A percentile compares a stretch with the other conserved stretches of the same genome.
Conservation (phyloP, 2,888 invertebrate species). For the Stenolophus ochropezus region DNA sequence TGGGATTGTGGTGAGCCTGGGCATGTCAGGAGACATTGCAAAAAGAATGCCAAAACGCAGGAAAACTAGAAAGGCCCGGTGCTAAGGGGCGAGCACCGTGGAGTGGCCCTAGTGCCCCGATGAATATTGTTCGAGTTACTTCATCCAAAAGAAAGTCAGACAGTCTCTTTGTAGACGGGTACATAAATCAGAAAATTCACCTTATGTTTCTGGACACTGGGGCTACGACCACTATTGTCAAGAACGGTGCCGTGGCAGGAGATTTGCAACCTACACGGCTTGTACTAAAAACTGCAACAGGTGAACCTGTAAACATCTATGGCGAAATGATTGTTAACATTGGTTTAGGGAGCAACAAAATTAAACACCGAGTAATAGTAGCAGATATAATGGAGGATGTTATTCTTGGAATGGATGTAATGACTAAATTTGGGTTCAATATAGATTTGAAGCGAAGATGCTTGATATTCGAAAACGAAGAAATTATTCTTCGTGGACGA, state of each 20-base stretch:
- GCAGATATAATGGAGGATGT: neutral
- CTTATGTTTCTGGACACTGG: neutral
- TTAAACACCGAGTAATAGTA: neutral
- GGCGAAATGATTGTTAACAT: no score
- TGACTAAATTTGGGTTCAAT: neutral
- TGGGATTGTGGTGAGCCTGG: neutral
- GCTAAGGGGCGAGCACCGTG: neutral
- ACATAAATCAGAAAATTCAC: neutral
- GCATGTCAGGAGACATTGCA: neutral
- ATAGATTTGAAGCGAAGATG: neutral
- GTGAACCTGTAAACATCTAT: neutral
- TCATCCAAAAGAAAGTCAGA: neutral
- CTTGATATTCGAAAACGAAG: neutral
- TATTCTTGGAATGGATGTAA: no score
- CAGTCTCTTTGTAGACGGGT: conserved; percentile 3
- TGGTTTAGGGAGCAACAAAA: no score
- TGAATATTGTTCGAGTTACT: neutral
- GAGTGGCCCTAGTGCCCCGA: neutral
- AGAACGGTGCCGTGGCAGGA: neutral
- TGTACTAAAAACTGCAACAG: neutral
- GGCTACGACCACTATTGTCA: neutral
- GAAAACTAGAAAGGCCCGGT: no score
- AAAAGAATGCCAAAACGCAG: neutral
- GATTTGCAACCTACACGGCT: neutral
- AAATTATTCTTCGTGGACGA: neutral